phyloP scores from a whole-genome alignment of 2,113 vertebrate species.

The Hucho hucho region DNA sequence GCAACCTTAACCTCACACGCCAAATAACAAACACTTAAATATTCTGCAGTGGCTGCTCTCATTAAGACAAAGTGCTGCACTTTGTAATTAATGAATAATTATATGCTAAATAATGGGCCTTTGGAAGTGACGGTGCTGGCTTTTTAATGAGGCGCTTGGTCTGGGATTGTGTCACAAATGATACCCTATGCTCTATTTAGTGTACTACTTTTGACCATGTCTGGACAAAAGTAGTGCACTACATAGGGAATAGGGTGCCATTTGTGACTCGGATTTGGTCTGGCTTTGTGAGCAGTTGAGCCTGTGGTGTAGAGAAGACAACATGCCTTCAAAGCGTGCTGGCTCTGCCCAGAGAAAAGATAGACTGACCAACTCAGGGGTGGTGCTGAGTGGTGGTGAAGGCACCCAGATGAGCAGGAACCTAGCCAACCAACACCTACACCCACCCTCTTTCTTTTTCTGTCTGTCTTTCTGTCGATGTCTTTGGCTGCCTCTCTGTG shows the following conservation, averaged over 20 bases:
- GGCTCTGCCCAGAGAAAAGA: slow-evolving; percentile 1
- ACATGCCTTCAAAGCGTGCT: slow-evolving; percentile 43
- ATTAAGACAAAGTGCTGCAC: slow-evolving; percentile 27
- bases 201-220: no score
- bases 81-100: slow-evolving; percentile 38
- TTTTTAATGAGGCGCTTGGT: slow-evolving; percentile 37
- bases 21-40: slow-evolving; percentile 19
- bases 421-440: neutral
- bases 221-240: no score
- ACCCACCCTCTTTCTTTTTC: neutral
- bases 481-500: slow-evolving; percentile 14
- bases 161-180: no score
- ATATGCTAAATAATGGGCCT: slow-evolving; percentile 32
- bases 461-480: slow-evolving; percentile 29
- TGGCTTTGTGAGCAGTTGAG: slow-evolving; percentile 8
- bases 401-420: slow-evolving; percentile 11
- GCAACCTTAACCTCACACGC: neutral
- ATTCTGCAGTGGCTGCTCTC: slow-evolving; percentile 11
- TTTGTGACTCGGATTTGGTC: neutral
- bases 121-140: slow-evolving; percentile 21
- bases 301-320: neutral
- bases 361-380: slow-evolving; percentile 21
- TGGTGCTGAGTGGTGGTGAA: neutral
- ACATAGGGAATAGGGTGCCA: no score
- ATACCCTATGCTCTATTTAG: no score